Conservation (phyloP, 2,797 vertebrate species). For the Tamandua tetradactyla region DNA sequence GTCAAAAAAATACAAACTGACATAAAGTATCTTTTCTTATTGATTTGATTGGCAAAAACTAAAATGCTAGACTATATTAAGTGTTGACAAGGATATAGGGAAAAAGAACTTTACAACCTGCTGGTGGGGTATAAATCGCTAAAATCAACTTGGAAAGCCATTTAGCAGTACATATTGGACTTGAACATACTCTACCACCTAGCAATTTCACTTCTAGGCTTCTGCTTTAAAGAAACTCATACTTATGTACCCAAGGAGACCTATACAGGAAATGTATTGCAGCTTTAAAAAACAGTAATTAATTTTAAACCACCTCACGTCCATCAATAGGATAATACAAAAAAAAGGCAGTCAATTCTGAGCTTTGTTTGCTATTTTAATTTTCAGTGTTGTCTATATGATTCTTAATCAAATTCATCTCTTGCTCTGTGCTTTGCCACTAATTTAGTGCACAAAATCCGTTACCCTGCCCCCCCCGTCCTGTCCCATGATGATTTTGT, state of each 20-base stretch:
- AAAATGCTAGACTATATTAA: not conserved
- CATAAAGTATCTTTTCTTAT: not conserved
- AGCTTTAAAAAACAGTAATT: not conserved
- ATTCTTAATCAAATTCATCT: not conserved
- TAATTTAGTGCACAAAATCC: not conserved
- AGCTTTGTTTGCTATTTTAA: not conserved
- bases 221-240: not conserved
- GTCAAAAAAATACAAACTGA: slow-evolving; percentile 15
- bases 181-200: not conserved
- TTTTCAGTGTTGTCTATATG: not conserved
- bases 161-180: not conserved
- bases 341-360: not conserved
- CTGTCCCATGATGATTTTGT: not conserved
- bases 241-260: not conserved
- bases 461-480: not conserved
- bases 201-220: not conserved
- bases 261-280: not conserved
- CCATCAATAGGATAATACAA: not conserved
- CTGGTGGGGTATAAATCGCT: not conserved
- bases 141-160: not conserved
- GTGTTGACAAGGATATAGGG: not conserved
- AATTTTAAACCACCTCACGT: not conserved
- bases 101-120: not conserved
- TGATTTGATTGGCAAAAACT: not conserved
- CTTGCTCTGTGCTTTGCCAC: not conserved